A percentile compares a stretch with the other conserved stretches of the same genome.
These are phyloP conservation scores for Propithecus perrieri DNA, from an alignment of 2,797 vertebrate species.

Conservation along the genomic window DNA sequence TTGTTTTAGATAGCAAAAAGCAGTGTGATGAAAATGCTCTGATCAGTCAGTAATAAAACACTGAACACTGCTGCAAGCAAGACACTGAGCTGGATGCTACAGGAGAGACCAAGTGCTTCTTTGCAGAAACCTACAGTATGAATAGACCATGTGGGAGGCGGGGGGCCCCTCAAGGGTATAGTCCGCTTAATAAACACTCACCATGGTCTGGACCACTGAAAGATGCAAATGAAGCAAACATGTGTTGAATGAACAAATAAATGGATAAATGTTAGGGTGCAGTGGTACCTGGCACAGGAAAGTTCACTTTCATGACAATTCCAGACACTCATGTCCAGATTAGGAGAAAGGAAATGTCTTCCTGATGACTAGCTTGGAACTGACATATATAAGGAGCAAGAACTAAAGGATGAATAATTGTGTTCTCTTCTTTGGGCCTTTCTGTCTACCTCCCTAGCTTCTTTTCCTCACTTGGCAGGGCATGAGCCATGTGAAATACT, in stretches of 20 bases:
- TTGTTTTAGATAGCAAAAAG: neutral
- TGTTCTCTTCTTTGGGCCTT: neutral
- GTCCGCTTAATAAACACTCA: neutral
- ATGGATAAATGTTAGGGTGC: neutral
- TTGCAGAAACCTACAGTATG: neutral
- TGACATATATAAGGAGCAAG: neutral
- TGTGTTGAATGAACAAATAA: neutral
- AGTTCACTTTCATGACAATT: neutral
- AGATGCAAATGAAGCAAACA: neutral
- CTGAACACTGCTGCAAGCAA: neutral
- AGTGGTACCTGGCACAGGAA: neutral
- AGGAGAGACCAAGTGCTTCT: neutral
- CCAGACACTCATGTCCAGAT: neutral
- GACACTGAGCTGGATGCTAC: too few species aligned
- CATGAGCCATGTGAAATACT: neutral
- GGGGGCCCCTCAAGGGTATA: rapidly evolving
- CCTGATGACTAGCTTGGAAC: neutral
- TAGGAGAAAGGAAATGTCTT: neutral
- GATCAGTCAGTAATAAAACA: neutral
- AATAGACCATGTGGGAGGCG: neutral
- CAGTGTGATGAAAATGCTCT: neutral
- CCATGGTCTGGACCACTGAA: neutral
- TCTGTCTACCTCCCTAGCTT: neutral
- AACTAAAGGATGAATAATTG: neutral
- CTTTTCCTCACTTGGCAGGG: neutral